These are phyloP conservation scores for Brenthis ino DNA, from an alignment of 2,888 invertebrate species.

Conservation along the genomic window DNA sequence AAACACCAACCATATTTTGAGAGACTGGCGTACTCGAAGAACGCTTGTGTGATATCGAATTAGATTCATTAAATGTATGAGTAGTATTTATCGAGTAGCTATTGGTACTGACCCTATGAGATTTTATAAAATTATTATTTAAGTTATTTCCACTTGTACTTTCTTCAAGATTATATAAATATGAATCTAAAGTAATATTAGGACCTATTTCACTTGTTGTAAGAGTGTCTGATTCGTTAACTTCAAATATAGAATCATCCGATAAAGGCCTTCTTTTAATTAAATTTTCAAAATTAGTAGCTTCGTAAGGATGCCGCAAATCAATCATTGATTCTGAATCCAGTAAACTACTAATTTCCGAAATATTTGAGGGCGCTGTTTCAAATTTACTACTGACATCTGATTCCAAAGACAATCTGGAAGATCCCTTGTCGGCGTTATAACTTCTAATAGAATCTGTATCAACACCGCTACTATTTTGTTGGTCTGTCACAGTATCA, in stretches of 20 bases:
- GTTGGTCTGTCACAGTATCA: conserved; percentile 62
- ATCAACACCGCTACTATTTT: conserved; percentile 68
- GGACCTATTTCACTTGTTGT: conserved; percentile 72
- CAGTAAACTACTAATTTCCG: conserved; percentile 69
- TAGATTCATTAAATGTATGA: conserved; percentile 20
- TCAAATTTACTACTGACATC: conserved; percentile 79
- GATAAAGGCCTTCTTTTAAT: conserved; percentile 88
- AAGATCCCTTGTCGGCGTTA: conserved; percentile 74
- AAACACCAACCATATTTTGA: conserved; percentile 45
- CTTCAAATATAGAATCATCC: conserved; percentile 87
- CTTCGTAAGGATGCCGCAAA: conserved; percentile 69
- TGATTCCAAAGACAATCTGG: conserved; percentile 73
- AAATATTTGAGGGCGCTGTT: conserved; percentile 66
- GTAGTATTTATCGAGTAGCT: conserved; percentile 7
- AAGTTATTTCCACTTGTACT: conserved; percentile 52
- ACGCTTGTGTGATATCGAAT: conserved; percentile 43
- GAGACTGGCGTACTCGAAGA: conserved; percentile 66
- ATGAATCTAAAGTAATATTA: conserved; percentile 86
- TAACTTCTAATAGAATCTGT: conserved; percentile 73
- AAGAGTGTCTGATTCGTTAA: conserved; percentile 83
- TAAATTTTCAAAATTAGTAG: conserved; percentile 82
- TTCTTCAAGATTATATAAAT: conserved; percentile 85
- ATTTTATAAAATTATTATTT: conserved; percentile 35
- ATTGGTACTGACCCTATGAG: conserved; percentile 28
- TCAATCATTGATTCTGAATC: conserved; percentile 80